phyloP scores from a whole-genome alignment of 1,140 invertebrate genomes.

The Trichomalopsis sarcophagae region DNA sequence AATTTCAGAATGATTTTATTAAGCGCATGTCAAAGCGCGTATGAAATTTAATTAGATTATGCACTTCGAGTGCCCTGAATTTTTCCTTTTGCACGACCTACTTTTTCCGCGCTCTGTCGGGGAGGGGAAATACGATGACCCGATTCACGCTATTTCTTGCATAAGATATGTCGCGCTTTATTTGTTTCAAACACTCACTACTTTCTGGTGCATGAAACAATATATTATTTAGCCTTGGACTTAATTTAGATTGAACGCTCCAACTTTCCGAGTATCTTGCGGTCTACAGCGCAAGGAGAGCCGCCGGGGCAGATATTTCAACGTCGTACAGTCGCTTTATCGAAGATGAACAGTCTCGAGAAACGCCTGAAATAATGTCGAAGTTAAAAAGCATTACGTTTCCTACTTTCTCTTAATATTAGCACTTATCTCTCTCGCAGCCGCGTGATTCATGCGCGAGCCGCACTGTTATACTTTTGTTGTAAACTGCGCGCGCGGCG shows the following conservation, averaged over 20 bases:
- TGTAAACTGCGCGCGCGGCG: background rate
- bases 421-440: background rate
- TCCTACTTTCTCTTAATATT: background rate
- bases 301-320: slow-evolving; percentile 10
- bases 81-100: slow-evolving; percentile 4
- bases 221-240: slow-evolving; percentile 49
- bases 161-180: slow-evolving; percentile 43
- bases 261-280: slow-evolving; percentile 35
- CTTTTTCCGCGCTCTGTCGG: background rate
- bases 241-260: slow-evolving; percentile 50
- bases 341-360: slow-evolving; percentile 22
- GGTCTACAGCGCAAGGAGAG: background rate
- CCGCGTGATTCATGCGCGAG: background rate
- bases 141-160: slow-evolving; percentile 39
- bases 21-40: background rate
- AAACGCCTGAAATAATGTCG: slow-evolving; percentile 29
- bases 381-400: slow-evolving; percentile 6
- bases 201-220: slow-evolving; percentile 42
- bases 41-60: slow-evolving; percentile 34
- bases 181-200: slow-evolving; percentile 47
- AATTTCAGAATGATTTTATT: slow-evolving; percentile 8
- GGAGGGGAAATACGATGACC: slow-evolving; percentile 37
- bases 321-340: slow-evolving; percentile 7
- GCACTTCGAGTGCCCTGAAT: background rate
- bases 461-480: background rate